Base-by-base conservation (phyloP, 2,888 invertebrate species). In the Sarcophaga carnaria region DNA sequence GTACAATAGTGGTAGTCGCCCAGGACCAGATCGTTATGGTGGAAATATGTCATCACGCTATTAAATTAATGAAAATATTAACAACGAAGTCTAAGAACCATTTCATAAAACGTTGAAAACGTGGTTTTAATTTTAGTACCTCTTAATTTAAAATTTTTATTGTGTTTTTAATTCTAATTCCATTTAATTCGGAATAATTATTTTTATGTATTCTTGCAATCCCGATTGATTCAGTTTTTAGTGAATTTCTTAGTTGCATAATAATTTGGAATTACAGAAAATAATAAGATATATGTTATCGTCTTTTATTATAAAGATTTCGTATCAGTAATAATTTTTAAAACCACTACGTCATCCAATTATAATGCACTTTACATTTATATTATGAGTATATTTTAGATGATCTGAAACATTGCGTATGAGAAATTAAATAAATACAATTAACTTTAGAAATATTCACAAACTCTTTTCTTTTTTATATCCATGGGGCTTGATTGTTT, bases 41-140 rank as follows among this genome's bases (percentile, higher is more conserved):
- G 92, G 91, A 2, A 91, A 91, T 75, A 91, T 93, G n/a, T 91
- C 90, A 14, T 91, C 93, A n/a, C 92, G 93, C 71, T 93, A 93
- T 63, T 86, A 79, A 71, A 80, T 64, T 10, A 37, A 37, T 10
- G 8, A 8, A 8, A 37, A 37, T 37, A 10, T 37, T 37, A 8
- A 54, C 17, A 54, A 54, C 54, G 54, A 17, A 3, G 14, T 54
- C 62, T 27, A 62, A 45, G 66, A 60, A 17, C 4, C n/a, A 22
- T 75, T 70, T 14, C 12, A 25, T 37, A 74, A 37, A 54, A 75
- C 83, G 66, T 74, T 76, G 22, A 64, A 70, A 63, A 66, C 47
- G 17, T 64, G 6, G 62, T 81, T 69, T 49, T 64, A 20, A 20
- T 54, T 54, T 47, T 1, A 63, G 17, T 27, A 63, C 45, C 60